Conservation (phyloP, 2,797 vertebrate genomes). For the Lagocephalus sceleratus region DNA sequence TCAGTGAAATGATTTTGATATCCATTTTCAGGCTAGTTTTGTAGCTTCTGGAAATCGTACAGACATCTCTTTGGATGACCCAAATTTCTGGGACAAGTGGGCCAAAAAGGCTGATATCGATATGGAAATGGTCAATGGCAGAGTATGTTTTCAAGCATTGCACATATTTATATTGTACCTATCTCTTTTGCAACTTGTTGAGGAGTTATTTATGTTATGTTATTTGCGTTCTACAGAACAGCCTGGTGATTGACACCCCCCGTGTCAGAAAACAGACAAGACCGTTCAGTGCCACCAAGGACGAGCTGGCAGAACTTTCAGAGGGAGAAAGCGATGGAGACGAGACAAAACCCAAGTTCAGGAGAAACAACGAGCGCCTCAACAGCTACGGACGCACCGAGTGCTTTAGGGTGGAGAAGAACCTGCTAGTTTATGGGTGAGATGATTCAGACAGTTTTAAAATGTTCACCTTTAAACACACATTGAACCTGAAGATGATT, state of each 20-base stretch:
- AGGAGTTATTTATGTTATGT: no score
- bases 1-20: slow-evolving; percentile 23
- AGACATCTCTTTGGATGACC: slow-evolving; percentile 97
- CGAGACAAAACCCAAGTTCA: slow-evolving; percentile 89
- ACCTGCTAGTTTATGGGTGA: slow-evolving; percentile 96
- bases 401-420: slow-evolving; percentile 97
- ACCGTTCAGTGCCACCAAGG: slow-evolving; percentile 95
- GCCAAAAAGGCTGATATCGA: slow-evolving; percentile 98
- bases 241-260: slow-evolving; percentile 96
- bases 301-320: slow-evolving; percentile 93
- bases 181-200: slow-evolving; percentile 1
- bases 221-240: slow-evolving; percentile 82
- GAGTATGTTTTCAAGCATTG: slow-evolving; percentile 72
- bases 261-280: slow-evolving; percentile 95
- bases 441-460: slow-evolving; percentile 2
- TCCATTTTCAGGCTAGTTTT: slow-evolving; percentile 90
- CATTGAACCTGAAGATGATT: no score
- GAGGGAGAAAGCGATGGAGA: slow-evolving; percentile 92
- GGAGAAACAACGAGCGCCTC: slow-evolving; percentile 88
- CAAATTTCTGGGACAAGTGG: slow-evolving; percentile 99
- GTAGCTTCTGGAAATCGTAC: slow-evolving; percentile 97
- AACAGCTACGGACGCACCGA: slow-evolving; percentile 94
- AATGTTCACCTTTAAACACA: no score
- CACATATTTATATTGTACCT: neutral
- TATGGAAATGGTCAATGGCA: slow-evolving; percentile 89